Evolutionary conservation across 1,140 invertebrate genomes (phyloP).

Genomic region (Neotoxoptera formosana): DNA sequence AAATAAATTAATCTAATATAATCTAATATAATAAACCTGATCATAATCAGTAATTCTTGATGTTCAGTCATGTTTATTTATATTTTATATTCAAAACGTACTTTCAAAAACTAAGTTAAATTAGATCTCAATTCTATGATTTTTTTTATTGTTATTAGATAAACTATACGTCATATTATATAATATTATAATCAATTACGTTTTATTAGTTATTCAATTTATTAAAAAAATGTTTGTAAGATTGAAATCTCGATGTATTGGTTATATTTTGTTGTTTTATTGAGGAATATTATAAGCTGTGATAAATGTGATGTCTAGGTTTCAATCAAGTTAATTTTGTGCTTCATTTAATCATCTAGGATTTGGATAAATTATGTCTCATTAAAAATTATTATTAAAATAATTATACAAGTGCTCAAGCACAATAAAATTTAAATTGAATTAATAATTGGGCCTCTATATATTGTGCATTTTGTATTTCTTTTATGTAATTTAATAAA

Average conservation of each 20-base stretch:
- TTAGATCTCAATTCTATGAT: constrained; percentile 48
- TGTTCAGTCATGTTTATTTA: constrained; percentile 37
- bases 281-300: neutral
- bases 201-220: constrained; percentile 21
- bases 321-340: constrained; percentile 27
- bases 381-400: constrained; percentile 39
- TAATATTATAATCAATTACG: constrained; percentile 25
- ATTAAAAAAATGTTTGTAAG: constrained; percentile 4
- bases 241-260: constrained; percentile 39
- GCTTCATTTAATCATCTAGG: neutral
- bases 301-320: constrained; percentile 39
- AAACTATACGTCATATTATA: constrained; percentile 35
- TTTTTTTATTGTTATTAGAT: constrained; percentile 29
- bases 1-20: neutral
- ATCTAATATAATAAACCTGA: constrained; percentile 11
- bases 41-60: neutral
- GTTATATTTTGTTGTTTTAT: constrained; percentile 26
- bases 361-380: constrained; percentile 8
- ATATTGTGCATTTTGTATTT: neutral
- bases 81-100: neutral
- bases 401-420: neutral
- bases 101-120: constrained; percentile 50
- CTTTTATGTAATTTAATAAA: neutral
- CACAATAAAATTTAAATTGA: neutral
- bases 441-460: neutral